Conservation (phyloP, 2,113 vertebrate genomes). For the Carassius auratus region DNA sequence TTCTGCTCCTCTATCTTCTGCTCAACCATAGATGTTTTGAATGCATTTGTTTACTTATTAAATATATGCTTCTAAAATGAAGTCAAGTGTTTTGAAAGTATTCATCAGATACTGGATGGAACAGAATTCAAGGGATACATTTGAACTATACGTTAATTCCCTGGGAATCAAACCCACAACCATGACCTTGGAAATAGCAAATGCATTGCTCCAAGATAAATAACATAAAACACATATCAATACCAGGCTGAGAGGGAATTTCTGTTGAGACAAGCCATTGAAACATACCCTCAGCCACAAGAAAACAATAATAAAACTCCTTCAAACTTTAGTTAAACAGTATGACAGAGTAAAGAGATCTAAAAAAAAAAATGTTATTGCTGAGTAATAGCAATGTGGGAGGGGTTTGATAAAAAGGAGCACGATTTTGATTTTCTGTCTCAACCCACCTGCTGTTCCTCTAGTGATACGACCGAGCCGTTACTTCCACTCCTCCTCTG, state of each 20-base stretch:
- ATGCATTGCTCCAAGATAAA: not conserved
- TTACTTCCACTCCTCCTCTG: too few relatives aligned
- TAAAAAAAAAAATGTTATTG: too few relatives aligned
- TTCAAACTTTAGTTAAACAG: not conserved
- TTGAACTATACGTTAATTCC: not conserved
- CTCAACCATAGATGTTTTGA: too few relatives aligned
- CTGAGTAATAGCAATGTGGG: conserved; percentile 1
- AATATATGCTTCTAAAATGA: too few relatives aligned
- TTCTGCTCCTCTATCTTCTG: conserved; percentile 58
- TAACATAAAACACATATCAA: conserved; percentile 34
- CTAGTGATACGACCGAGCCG: too few relatives aligned
- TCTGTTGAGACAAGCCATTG: conserved; percentile 31
- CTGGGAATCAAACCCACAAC: not conserved
- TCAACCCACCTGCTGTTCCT: too few relatives aligned
- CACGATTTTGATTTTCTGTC: too few relatives aligned
- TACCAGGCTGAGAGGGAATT: conserved; percentile 4
- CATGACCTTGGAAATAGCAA: not conserved
- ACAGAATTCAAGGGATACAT: not conserved
- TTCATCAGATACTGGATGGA: not conserved
- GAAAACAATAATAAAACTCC: not conserved
- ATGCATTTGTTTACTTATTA: too few relatives aligned
- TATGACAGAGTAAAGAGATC: too few relatives aligned
- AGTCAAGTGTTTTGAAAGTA: too few relatives aligned
- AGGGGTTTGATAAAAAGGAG: conserved; percentile 10
- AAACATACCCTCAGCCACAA: not conserved